Evolutionary conservation across 2,797 vertebrate genomes (phyloP).

Genomic region (Ambastaia sidthimunki): DNA sequence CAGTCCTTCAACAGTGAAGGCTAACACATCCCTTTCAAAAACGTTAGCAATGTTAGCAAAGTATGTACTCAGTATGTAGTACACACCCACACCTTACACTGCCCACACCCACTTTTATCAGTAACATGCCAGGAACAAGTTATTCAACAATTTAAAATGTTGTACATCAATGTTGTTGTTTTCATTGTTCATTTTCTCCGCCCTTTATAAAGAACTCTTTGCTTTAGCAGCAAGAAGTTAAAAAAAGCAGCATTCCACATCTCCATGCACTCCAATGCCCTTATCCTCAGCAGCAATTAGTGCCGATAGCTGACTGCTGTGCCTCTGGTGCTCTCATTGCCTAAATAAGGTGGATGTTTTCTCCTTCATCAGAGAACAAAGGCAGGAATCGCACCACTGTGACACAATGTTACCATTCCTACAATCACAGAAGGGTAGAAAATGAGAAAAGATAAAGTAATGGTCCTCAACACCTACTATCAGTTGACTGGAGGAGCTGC

Average conservation of each 20-base stretch:
- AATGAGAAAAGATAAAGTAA: neutral
- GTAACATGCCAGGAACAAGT: neutral
- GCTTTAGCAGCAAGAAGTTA: constrained; percentile 31
- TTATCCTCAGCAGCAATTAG: constrained; percentile 35
- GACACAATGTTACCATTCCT: neutral
- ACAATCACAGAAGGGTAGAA: neutral
- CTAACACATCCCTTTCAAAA: no score
- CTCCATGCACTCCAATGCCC: constrained; percentile 12
- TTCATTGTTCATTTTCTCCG: constrained; percentile 18
- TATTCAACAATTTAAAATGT: neutral
- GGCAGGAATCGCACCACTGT: neutral
- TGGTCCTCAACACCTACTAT: neutral
- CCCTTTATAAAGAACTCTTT: constrained; percentile 20
- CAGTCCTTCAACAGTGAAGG: no score
- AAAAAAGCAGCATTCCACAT: constrained; percentile 39
- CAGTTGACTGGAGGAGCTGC: neutral
- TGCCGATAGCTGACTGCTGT: constrained; percentile 13
- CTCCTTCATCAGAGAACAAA: neutral
- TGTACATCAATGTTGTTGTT: neutral
- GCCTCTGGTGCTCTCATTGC: neutral
- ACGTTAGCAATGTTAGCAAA: no score
- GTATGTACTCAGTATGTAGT: no score
- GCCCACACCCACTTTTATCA: neutral
- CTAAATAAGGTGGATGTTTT: constrained; percentile 24
- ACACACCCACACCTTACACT: neutral